These are phyloP conservation scores for Colletes collaris DNA, from an alignment of 2,888 invertebrate species.

Conservation along the genomic window DNA sequence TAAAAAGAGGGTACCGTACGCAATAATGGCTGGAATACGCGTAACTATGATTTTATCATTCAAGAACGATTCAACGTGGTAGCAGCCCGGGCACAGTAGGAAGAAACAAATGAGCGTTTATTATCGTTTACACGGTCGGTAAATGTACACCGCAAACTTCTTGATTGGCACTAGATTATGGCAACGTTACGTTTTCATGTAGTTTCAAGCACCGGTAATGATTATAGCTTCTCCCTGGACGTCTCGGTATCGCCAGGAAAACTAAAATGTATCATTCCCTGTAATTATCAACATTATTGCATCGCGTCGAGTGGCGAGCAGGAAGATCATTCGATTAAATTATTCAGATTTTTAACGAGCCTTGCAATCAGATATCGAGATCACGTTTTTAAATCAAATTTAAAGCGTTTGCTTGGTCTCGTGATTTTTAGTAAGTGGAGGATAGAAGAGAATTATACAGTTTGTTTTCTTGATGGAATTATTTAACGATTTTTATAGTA, in stretches of 20 bases:
- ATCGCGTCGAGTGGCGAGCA: background rate
- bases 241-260: background rate
- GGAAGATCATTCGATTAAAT: background rate
- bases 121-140: constrained; percentile 6
- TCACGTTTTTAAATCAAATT: too few relatives aligned
- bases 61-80: background rate
- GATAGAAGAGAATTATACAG: too few relatives aligned
- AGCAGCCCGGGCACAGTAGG: background rate
- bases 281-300: background rate
- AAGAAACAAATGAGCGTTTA: constrained; percentile 19
- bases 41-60: constrained; percentile 2
- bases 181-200: background rate
- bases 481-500: too few relatives aligned
- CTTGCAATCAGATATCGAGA: too few relatives aligned
- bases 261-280: background rate
- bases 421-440: too few relatives aligned
- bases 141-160: constrained; percentile 10
- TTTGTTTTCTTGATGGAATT: too few relatives aligned
- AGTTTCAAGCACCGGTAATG: background rate
- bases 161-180: constrained; percentile 1
- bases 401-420: too few relatives aligned
- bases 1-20: background rate
- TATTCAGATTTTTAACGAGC: too few relatives aligned
- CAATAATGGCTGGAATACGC: constrained; percentile 10
- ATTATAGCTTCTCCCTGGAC: constrained; percentile 4